These are phyloP conservation scores for Drosophila kambysellisi DNA, from an alignment of 2,888 invertebrate genomes.

Conservation along the genomic window DNA sequence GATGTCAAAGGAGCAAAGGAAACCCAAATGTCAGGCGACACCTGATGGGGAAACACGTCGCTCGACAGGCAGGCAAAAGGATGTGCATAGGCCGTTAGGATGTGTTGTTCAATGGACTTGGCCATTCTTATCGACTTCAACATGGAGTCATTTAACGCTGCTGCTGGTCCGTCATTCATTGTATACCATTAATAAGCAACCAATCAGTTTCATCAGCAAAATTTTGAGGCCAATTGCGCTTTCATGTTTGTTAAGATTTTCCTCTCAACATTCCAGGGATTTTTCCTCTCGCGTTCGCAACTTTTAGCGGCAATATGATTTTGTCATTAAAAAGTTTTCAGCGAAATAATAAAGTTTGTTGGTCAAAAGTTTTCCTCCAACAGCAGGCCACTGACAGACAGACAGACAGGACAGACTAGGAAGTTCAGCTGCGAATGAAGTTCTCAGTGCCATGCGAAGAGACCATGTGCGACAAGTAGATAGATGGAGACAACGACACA, in stretches of 20 bases:
- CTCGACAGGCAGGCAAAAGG: background rate
- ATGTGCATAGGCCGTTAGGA: background rate
- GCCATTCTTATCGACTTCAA: background rate
- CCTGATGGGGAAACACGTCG: conserved; percentile 2
- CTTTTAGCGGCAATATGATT: conserved; percentile 50
- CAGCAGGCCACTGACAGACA: background rate
- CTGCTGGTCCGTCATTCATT: background rate
- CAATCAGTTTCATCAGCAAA: conserved; percentile 17
- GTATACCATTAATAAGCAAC: conserved; percentile 3
- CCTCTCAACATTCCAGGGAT: background rate
- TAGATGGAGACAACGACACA: conserved; percentile 88
- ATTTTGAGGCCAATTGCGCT: background rate
- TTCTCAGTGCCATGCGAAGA: conserved; percentile 87
- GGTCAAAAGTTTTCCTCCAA: conserved; percentile 40
- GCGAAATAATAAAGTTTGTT: conserved; percentile 62
- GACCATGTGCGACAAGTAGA: conserved; percentile 89
- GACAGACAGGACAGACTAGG: background rate
- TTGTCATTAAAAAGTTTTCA: conserved; percentile 71
- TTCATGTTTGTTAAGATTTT: conserved; percentile 1
- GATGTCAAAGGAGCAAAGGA: background rate
- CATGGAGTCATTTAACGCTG: conserved; percentile 6
- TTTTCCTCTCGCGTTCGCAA: conserved; percentile 5
- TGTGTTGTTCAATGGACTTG: background rate
- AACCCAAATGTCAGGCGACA: background rate
- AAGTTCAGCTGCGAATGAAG: background rate